Percentiles rank a stretch among this genome's conserved stretches.
These are phyloP conservation scores for Delia radicum DNA, from an alignment of 1,140 invertebrate genomes.

Conservation along the genomic window DNA sequence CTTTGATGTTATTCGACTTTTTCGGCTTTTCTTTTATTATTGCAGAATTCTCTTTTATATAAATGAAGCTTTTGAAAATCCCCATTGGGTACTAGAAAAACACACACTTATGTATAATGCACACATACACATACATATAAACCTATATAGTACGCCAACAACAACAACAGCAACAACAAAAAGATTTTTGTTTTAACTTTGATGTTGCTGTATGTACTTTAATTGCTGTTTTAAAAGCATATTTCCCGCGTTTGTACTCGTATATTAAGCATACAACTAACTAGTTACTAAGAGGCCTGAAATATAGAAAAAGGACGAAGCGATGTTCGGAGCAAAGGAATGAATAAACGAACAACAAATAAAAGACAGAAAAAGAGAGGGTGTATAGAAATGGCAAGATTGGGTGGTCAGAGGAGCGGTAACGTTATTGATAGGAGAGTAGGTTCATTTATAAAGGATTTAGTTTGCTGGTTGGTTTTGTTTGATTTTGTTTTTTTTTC, in stretches of 20 bases:
- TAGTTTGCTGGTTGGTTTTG: slow-evolving; percentile 12
- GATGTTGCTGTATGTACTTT: slow-evolving; percentile 10
- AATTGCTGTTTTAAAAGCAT: slow-evolving; percentile 24
- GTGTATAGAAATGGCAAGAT: not conserved
- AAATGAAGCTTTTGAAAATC: too few relatives aligned
- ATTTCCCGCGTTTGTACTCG: not conserved
- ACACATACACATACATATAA: not conserved
- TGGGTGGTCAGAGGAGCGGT: not conserved
- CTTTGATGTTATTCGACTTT: too few relatives aligned
- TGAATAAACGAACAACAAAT: not conserved
- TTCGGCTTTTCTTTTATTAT: too few relatives aligned
- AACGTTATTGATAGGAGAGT: not conserved
- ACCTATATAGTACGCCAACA: not conserved
- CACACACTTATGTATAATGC: too few relatives aligned
- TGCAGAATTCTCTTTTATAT: too few relatives aligned
- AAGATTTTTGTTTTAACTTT: not conserved
- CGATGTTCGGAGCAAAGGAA: not conserved
- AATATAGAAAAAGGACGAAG: not conserved
- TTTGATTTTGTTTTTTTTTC: slow-evolving; percentile 14
- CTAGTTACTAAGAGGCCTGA: slow-evolving; percentile 1
- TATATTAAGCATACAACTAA: not conserved
- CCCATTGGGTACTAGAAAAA: too few relatives aligned
- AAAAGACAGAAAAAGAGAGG: not conserved
- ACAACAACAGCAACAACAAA: not conserved
- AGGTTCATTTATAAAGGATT: slow-evolving; percentile 3